Evolutionary conservation across 2,888 invertebrate species (phyloP).

Genomic region (Caenorhabditis sp.): DNA sequence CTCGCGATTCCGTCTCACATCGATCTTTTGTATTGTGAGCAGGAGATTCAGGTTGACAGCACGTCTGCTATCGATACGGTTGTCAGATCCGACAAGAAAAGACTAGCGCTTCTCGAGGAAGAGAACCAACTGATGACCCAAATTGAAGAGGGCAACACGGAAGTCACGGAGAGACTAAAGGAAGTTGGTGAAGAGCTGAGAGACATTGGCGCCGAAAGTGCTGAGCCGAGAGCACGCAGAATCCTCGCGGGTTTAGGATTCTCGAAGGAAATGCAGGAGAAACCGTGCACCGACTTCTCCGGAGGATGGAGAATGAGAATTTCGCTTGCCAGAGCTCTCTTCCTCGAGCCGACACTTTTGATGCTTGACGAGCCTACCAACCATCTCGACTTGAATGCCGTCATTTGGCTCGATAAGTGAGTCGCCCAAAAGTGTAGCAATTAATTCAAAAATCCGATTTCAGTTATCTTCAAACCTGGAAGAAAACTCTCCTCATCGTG

Average conservation of each 20-base stretch:
- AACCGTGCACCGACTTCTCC: slow-evolving; percentile 82
- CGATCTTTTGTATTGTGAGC: slow-evolving; percentile 96
- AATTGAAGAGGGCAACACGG: slow-evolving; percentile 84
- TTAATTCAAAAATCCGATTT: slow-evolving; percentile 57
- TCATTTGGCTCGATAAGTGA: slow-evolving; percentile 99
- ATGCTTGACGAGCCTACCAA: slow-evolving; percentile 99
- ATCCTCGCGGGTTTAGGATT: slow-evolving; percentile 98
- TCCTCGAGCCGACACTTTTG: slow-evolving; percentile 95
- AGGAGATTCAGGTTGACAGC: slow-evolving; percentile 97
- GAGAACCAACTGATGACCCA: slow-evolving; percentile 88
- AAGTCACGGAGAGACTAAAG: slow-evolving; percentile 87
- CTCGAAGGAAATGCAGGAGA: slow-evolving; percentile 86
- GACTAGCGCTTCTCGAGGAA: slow-evolving; percentile 88
- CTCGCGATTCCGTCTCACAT: slow-evolving; percentile 96
- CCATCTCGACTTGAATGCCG: slow-evolving; percentile 98
- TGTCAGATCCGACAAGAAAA: slow-evolving; percentile 91
- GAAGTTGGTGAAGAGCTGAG: slow-evolving; percentile 88
- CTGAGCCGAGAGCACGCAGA: slow-evolving; percentile 94
- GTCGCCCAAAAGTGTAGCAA: slow-evolving; percentile 75
- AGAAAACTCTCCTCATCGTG: slow-evolving; percentile 96
- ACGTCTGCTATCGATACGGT: slow-evolving; percentile 93
- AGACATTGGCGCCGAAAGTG: slow-evolving; percentile 97
- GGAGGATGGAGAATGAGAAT: slow-evolving; percentile 97
- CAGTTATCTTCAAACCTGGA: slow-evolving; percentile 96
- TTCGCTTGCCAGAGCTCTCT: slow-evolving; percentile 85